phyloP scores from a whole-genome alignment of 2,888 invertebrate genomes.

The Eueremaeus valkanovi region DNA sequence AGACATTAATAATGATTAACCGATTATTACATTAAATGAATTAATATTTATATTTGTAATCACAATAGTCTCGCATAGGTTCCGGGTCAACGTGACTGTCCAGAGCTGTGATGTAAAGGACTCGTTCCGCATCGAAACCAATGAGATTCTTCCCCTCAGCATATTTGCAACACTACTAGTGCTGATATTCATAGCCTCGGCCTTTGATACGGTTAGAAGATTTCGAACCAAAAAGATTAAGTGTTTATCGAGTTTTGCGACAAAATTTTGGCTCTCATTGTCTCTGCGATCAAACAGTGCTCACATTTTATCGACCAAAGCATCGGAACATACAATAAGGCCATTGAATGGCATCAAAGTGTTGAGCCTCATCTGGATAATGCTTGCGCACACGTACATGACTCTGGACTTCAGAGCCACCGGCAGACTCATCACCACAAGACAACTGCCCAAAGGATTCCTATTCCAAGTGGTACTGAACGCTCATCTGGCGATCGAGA shows the following conservation, averaged over 20 bases:
- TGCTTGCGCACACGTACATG: slow-evolving; percentile 35
- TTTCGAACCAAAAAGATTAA: neutral
- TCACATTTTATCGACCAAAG: slow-evolving; percentile 9
- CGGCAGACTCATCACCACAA: slow-evolving; percentile 6
- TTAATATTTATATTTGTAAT: neutral
- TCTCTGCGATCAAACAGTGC: neutral
- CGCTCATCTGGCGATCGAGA: slow-evolving; percentile 45
- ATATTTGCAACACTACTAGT: neutral
- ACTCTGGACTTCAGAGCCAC: slow-evolving; percentile 39
- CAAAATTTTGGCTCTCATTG: slow-evolving; percentile 24
- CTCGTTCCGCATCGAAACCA: neutral
- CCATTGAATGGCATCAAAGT: slow-evolving; percentile 33
- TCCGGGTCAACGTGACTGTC: slow-evolving; percentile 29
- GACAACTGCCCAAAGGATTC: slow-evolving; percentile 42
- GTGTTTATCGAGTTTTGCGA: neutral
- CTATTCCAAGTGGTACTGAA: slow-evolving; percentile 45
- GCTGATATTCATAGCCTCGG: slow-evolving; percentile 9
- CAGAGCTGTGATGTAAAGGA: slow-evolving; percentile 30
- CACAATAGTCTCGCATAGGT: neutral
- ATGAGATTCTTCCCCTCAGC: neutral
- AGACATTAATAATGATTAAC: no score
- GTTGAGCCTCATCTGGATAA: slow-evolving; percentile 38
- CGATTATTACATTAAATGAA: neutral
- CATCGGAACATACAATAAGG: neutral
- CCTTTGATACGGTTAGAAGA: neutral